A percentile compares a stretch with the other conserved stretches of the same genome.
These are phyloP conservation scores for Aethes cnicana DNA, from an alignment of 2,888 invertebrate species.

Conservation along the genomic window DNA sequence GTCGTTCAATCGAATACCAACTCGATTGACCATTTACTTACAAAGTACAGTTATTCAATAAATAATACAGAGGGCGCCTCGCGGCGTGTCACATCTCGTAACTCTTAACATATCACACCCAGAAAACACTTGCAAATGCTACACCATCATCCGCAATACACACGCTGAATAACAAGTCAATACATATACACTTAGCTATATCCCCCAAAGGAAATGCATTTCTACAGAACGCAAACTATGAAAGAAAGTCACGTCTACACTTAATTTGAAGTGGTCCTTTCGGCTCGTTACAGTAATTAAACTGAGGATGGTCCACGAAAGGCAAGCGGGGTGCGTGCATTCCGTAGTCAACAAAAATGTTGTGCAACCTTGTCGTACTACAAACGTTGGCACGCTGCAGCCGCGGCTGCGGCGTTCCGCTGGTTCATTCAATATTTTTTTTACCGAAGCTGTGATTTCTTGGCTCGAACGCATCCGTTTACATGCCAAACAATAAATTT, in stretches of 20 bases:
- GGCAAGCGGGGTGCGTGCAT: slow-evolving; percentile 44
- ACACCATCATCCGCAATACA: slow-evolving; percentile 34
- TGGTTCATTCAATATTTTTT: slow-evolving; percentile 81
- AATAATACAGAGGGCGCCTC: slow-evolving; percentile 43
- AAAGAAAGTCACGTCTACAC: slow-evolving; percentile 70
- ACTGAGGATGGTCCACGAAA: slow-evolving; percentile 50
- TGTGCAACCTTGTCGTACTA: slow-evolving; percentile 68
- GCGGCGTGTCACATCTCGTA: slow-evolving; percentile 36
- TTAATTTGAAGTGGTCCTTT: slow-evolving; percentile 64
- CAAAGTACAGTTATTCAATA: slow-evolving; percentile 18
- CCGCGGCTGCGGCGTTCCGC: slow-evolving; percentile 73
- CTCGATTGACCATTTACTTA: not conserved
- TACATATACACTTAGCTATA: slow-evolving; percentile 35
- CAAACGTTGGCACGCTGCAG: slow-evolving; percentile 73
- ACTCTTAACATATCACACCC: slow-evolving; percentile 45
- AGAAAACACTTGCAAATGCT: slow-evolving; percentile 46
- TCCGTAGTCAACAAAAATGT: slow-evolving; percentile 52
- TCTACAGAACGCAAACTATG: slow-evolving; percentile 29
- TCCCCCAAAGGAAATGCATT: not conserved
- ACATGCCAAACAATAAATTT: slow-evolving; percentile 83
- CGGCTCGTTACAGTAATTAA: slow-evolving; percentile 80
- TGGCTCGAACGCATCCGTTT: slow-evolving; percentile 82
- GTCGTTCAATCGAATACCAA: no score
- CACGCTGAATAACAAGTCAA: slow-evolving; percentile 41
- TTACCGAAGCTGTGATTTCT: slow-evolving; percentile 80